Evolutionary conservation across 2,797 vertebrate species (phyloP).

Genomic region (Carapus acus): DNA sequence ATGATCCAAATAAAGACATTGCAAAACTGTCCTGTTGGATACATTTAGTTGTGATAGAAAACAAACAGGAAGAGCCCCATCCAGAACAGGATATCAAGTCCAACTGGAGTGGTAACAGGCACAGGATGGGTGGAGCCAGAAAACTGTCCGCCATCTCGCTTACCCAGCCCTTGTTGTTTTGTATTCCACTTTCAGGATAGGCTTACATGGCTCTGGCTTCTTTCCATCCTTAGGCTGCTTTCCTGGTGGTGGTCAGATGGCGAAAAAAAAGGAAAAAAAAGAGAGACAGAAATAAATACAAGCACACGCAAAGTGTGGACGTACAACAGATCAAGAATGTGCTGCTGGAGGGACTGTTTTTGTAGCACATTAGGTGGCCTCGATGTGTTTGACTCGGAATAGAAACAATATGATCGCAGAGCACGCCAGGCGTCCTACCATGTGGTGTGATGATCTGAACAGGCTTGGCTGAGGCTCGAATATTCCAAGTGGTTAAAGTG

Average conservation of each 20-base stretch:
- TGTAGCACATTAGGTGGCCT: constrained; percentile 5
- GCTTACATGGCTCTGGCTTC: constrained; percentile 98
- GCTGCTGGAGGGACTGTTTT: constrained; percentile 1
- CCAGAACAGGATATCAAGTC: constrained; percentile 49
- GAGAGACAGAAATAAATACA: not conserved
- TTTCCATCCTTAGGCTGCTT: constrained; percentile 98
- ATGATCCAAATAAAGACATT: not conserved
- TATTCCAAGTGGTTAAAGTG: constrained; percentile 94
- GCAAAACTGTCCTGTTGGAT: constrained; percentile 16
- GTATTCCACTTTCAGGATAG: constrained; percentile 98
- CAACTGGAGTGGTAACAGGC: constrained; percentile 30
- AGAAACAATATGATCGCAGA: constrained; percentile 16
- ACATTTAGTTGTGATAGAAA: constrained; percentile 24
- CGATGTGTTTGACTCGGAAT: constrained; percentile 10
- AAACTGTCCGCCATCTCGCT: constrained; percentile 52
- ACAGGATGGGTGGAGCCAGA: constrained; percentile 52
- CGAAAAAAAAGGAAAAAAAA: not conserved
- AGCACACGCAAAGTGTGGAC: not conserved
- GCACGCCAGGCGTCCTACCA: constrained; percentile 71
- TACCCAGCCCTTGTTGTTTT: constrained; percentile 94
- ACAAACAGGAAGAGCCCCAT: constrained; percentile 60
- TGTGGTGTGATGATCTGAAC: constrained; percentile 94
- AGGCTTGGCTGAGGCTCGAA: constrained; percentile 85
- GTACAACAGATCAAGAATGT: not conserved
- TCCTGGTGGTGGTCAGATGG: constrained; percentile 71